phyloP scores from a whole-genome alignment of 2,113 vertebrate species.

The Enhydra lutris region DNA sequence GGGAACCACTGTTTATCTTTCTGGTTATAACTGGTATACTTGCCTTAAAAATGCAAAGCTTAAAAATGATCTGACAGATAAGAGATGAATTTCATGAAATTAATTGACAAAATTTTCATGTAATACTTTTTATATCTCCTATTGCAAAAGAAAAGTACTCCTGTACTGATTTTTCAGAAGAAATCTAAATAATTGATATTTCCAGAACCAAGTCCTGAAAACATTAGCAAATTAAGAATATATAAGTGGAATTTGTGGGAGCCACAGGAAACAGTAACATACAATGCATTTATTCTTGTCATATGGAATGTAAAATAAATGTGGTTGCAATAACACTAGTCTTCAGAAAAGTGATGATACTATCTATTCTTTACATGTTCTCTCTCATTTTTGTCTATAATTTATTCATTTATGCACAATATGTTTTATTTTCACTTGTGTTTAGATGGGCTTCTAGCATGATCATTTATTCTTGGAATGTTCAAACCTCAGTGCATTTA shows the following conservation, averaged over 20 bases:
- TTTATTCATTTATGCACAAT: slow-evolving; percentile 25
- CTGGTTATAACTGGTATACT: neutral
- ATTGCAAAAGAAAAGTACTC: neutral
- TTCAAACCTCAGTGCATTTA: slow-evolving; percentile 45
- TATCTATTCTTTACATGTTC: neutral
- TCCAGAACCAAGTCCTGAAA: neutral
- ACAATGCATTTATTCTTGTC: slow-evolving; percentile 48
- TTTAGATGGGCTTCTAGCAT: slow-evolving; percentile 1
- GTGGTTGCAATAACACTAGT: neutral
- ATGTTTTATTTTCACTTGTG: slow-evolving; percentile 38
- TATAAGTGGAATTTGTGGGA: neutral
- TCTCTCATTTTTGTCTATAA: neutral
- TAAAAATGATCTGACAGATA: neutral
- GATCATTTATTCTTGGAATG: slow-evolving; percentile 36
- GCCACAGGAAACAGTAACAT: neutral
- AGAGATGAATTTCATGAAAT: neutral
- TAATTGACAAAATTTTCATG: neutral
- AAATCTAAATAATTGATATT: neutral
- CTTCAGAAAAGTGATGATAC: slow-evolving; percentile 27
- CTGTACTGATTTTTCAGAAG: neutral
- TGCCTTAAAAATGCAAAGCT: neutral
- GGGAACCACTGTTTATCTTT: neutral
- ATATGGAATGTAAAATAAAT: slow-evolving; percentile 17
- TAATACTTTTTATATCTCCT: neutral
- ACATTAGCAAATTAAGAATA: neutral